phyloP scores from a whole-genome alignment of 35 echinoderm and acorn worm species.

The Acanthaster planci region DNA sequence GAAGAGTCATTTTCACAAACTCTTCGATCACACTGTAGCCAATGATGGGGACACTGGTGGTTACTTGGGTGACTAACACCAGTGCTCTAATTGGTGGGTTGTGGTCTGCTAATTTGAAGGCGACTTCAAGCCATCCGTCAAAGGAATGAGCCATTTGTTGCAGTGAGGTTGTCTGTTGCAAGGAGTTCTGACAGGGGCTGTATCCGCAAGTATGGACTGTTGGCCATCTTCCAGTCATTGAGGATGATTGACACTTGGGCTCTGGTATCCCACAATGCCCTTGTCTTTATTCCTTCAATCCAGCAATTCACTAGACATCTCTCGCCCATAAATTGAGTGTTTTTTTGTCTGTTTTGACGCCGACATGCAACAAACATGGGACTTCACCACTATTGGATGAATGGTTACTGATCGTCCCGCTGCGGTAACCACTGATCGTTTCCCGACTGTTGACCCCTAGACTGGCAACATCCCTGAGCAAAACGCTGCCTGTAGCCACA shows the following conservation, averaged over 20 bases:
- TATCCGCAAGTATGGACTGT: not conserved
- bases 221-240: not conserved
- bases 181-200: constrained; percentile 12
- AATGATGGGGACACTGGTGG: too few species aligned
- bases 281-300: not conserved
- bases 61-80: too few species aligned
- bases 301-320: not conserved
- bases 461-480: constrained; percentile 32
- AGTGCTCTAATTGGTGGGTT: too few species aligned
- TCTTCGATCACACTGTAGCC: too few species aligned
- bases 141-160: constrained; percentile 52
- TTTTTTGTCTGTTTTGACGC: not conserved
- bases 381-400: not conserved
- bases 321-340: not conserved
- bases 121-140: constrained; percentile 45
- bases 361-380: not conserved
- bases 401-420: not conserved
- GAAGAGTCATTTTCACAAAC: too few species aligned
- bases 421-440: too few species aligned
- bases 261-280: constrained; percentile 55
- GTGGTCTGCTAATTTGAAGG: too few species aligned
- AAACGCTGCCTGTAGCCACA: constrained; percentile 58
- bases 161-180: not conserved
- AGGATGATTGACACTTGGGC: constrained; percentile 52
- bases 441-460: not conserved